Percentiles rank a stretch among this genome's conserved stretches.
Conservation (phyloP, 2,888 invertebrate genomes). For the Sycophila texana region DNA sequence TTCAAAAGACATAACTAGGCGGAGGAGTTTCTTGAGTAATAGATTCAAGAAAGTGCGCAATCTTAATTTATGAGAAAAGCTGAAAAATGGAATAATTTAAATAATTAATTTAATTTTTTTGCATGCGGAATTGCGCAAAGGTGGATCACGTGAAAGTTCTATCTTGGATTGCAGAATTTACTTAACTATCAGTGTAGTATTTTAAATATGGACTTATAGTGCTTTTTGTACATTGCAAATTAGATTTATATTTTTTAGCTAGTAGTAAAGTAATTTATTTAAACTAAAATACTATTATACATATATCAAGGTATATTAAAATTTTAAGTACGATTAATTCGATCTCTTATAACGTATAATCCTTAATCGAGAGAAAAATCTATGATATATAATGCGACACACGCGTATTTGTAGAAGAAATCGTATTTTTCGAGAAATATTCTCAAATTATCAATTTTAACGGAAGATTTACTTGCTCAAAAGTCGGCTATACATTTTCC, state of each 20-base stretch:
- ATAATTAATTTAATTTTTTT: slow-evolving; percentile 19
- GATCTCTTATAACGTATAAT: background rate
- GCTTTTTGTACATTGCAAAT: slow-evolving; percentile 36
- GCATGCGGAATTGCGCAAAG: slow-evolving; percentile 3
- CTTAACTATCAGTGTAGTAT: slow-evolving; percentile 12
- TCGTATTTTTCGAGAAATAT: background rate
- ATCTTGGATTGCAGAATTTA: slow-evolving; percentile 28
- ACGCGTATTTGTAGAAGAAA: background rate
- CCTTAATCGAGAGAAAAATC: background rate
- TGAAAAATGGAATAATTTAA: slow-evolving; percentile 12
- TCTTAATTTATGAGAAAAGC: slow-evolving; percentile 15
- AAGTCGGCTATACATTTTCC: background rate
- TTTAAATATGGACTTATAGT: slow-evolving; percentile 22
- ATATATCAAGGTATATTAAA: slow-evolving; percentile 26
- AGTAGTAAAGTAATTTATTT: slow-evolving; percentile 38
- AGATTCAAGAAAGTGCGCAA: background rate
- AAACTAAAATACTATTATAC: slow-evolving; percentile 11
- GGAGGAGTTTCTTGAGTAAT: slow-evolving; percentile 1
- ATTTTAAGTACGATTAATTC: background rate
- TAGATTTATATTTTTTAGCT: slow-evolving; percentile 7
- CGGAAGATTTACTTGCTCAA: background rate
- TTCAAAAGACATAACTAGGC: background rate
- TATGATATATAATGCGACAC: background rate
- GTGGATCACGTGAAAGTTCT: background rate
- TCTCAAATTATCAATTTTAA: background rate